Percentiles rank a stretch among this genome's conserved stretches.
Evolutionary conservation across 2,888 invertebrate species (phyloP).

Genomic region (Coecobrya sp.): DNA sequence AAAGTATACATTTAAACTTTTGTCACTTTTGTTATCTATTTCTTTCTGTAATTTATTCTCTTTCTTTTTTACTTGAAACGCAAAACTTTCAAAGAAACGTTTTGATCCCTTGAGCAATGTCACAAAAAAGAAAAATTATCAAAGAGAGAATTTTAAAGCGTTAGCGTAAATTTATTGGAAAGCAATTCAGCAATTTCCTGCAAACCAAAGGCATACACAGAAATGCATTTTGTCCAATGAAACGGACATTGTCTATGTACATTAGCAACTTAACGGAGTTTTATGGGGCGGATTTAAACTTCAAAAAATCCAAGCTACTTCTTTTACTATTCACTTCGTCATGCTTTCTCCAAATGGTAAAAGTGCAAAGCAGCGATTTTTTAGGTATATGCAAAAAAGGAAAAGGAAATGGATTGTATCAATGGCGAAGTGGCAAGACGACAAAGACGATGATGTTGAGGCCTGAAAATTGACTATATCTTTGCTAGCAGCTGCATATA

Average conservation of each 20-base stretch:
- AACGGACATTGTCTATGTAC: background rate
- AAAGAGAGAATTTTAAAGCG: background rate
- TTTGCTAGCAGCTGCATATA: background rate
- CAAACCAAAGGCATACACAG: background rate
- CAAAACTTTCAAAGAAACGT: no score
- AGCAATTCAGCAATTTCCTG: background rate
- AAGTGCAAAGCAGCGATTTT: background rate
- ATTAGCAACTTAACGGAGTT: no score
- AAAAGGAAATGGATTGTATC: slow-evolving; percentile 31
- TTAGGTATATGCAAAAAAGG: background rate
- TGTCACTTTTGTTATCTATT: no score
- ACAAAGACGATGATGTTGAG: background rate
- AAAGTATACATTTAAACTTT: background rate
- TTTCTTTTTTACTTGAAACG: no score
- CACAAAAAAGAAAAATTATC: no score
- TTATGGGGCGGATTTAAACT: background rate
- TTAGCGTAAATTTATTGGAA: background rate
- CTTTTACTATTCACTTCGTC: background rate
- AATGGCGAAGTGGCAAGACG: slow-evolving; percentile 18
- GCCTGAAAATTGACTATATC: slow-evolving; percentile 1
- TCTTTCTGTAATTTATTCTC: no score
- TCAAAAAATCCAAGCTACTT: background rate
- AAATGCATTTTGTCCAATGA: background rate
- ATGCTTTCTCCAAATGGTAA: no score
- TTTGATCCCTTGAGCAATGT: no score